These are phyloP conservation scores for Tauraco hartlaubi DNA, from an alignment of 2,797 vertebrate species.

Conservation along the genomic window DNA sequence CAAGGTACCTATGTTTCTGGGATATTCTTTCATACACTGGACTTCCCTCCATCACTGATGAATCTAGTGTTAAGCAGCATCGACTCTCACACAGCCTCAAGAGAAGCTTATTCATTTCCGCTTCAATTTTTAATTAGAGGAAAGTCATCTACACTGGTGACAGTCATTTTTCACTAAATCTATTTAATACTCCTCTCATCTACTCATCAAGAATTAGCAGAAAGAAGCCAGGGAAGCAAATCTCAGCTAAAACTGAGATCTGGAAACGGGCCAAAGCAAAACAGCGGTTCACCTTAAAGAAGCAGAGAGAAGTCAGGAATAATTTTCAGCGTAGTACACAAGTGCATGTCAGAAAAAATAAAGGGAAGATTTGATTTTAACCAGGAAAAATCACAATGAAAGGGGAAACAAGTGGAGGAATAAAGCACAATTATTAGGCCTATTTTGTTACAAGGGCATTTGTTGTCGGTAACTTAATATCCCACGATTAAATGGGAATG, in stretches of 20 bases:
- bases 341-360: fast-evolving
- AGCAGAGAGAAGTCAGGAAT: not conserved
- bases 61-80: not conserved
- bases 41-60: not conserved
- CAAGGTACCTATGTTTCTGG: not conserved
- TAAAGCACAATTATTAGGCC: not conserved
- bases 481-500: not conserved
- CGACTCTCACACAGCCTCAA: not conserved
- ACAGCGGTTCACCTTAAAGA: not conserved
- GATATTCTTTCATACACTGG: not conserved
- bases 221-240: not conserved
- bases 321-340: not conserved
- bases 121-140: slow-evolving; percentile 58
- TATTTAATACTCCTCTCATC: slow-evolving; percentile 24
- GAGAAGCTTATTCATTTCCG: slow-evolving; percentile 39
- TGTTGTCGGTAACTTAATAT: not conserved
- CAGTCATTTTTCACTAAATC: slow-evolving; percentile 29
- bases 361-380: not conserved
- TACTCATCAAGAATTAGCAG: not conserved
- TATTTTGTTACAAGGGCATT: not conserved
- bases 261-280: not conserved
- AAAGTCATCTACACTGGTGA: not conserved
- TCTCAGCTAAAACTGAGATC: not conserved
- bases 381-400: not conserved
- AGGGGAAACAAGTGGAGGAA: not conserved